These are phyloP conservation scores for Drosophila mauritiana DNA, from an alignment of 1,140 invertebrate genomes.

Conservation along the genomic window DNA sequence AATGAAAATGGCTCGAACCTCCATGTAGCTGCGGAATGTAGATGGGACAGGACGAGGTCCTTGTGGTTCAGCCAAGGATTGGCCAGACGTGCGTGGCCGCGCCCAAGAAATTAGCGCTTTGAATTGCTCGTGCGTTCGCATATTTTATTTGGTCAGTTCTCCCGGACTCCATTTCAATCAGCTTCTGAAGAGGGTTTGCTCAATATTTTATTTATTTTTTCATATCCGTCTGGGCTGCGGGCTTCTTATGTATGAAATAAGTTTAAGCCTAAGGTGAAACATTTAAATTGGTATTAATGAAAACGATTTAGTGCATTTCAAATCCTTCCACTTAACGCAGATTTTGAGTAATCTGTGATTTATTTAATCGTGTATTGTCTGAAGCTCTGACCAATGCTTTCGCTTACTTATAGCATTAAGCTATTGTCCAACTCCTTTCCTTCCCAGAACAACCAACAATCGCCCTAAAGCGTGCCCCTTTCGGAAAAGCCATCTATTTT, in stretches of 20 bases:
- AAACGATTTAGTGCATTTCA: background rate
- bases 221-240: background rate
- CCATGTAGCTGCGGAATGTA: background rate
- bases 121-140: slow-evolving; percentile 76
- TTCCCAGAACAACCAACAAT: slow-evolving; percentile 3
- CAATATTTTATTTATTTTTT: slow-evolving; percentile 4
- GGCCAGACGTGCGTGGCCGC: slow-evolving; percentile 67
- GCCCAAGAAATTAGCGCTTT: slow-evolving; percentile 65
- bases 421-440: slow-evolving; percentile 2
- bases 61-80: slow-evolving; percentile 20
- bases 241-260: background rate
- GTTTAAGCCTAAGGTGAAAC: slow-evolving; percentile 15
- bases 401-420: background rate
- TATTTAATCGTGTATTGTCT: background rate
- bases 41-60: slow-evolving; percentile 8
- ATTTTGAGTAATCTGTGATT: background rate
- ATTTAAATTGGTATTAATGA: background rate
- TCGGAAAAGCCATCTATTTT: slow-evolving; percentile 35
- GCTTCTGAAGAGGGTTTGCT: slow-evolving; percentile 39
- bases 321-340: background rate
- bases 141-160: slow-evolving; percentile 67
- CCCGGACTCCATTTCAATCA: slow-evolving; percentile 58
- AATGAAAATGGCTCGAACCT: slow-evolving; percentile 62
- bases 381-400: background rate
- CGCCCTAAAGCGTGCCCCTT: slow-evolving; percentile 3